phyloP scores from a whole-genome alignment of 1,140 invertebrate genomes.

The Calephelis nemesis region DNA sequence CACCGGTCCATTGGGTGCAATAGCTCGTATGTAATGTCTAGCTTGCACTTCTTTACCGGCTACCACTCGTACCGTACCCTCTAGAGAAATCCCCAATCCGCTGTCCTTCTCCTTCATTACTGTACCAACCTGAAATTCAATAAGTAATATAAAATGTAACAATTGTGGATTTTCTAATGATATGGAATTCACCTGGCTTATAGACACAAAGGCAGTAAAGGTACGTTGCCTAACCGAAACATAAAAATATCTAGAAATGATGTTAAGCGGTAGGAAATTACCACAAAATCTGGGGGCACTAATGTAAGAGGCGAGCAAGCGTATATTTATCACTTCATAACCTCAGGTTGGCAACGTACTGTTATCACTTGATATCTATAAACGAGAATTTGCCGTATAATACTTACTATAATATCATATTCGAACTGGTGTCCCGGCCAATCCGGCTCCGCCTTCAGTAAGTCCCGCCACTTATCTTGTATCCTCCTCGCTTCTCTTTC shows the following conservation, averaged over 20 bases:
- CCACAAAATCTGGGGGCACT: too few relatives aligned
- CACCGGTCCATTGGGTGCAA: constrained; percentile 91
- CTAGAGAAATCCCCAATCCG: constrained; percentile 91
- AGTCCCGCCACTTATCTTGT: constrained; percentile 85
- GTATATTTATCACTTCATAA: too few relatives aligned
- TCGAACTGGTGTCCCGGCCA: constrained; percentile 76
- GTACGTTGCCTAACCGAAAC: too few relatives aligned
- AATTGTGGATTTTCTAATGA: too few relatives aligned
- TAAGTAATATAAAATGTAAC: background rate
- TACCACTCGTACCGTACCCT: constrained; percentile 93
- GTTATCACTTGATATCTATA: too few relatives aligned
- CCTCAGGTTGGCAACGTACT: too few relatives aligned
- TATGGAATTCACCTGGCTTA: too few relatives aligned
- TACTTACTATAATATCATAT: constrained; percentile 86
- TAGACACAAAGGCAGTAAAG: too few relatives aligned
- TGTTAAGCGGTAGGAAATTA: too few relatives aligned
- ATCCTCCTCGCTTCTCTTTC: constrained; percentile 83
- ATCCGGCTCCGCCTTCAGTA: constrained; percentile 72
- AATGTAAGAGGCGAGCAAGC: too few relatives aligned
- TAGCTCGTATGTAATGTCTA: constrained; percentile 90
- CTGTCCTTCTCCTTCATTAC: constrained; percentile 78
- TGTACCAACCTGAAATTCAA: constrained; percentile 50
- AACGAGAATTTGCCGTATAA: background rate
- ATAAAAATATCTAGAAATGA: too few relatives aligned
- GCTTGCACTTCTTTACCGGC: constrained; percentile 87